Conservation (phyloP, 2,113 vertebrate genomes). For the Platysteira castanea region DNA sequence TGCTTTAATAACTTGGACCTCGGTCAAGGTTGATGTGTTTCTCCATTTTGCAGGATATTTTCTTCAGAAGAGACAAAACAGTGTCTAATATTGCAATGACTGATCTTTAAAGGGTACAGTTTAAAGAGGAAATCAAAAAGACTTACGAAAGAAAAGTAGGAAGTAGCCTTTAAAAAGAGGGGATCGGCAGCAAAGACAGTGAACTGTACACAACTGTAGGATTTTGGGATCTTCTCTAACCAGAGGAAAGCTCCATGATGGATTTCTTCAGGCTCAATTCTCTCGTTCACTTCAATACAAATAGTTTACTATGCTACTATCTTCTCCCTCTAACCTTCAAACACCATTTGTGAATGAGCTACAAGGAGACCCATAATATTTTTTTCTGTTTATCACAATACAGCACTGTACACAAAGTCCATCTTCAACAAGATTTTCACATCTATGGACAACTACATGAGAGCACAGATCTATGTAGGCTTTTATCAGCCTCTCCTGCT, state of each 20-base stretch:
- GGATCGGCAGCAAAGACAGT: not conserved
- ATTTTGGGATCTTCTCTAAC: not conserved
- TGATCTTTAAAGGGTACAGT: constrained; percentile 29
- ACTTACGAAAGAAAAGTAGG: not conserved
- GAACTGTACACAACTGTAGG: not conserved
- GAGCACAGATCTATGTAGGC: rapidly evolving
- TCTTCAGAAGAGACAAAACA: constrained; percentile 82
- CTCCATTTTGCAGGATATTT: constrained; percentile 80
- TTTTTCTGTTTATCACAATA: not conserved
- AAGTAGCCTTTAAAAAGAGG: constrained; percentile 12
- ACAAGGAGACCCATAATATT: not conserved
- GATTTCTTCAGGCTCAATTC: not conserved
- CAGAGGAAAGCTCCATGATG: not conserved
- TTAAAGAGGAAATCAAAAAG: constrained; percentile 44
- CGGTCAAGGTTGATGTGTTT: constrained; percentile 82
- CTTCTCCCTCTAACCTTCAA: not conserved
- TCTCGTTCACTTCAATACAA: not conserved
- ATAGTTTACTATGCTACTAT: not conserved
- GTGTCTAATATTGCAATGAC: constrained; percentile 61
- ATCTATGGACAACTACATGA: not conserved
- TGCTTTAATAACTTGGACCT: constrained; percentile 76
- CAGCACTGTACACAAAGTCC: not conserved
- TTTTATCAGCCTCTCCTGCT: not conserved
- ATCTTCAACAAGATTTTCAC: not conserved
- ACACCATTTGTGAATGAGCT: not conserved